Conservation (phyloP, 2,888 invertebrate species). For the Amblyteles armatorius region DNA sequence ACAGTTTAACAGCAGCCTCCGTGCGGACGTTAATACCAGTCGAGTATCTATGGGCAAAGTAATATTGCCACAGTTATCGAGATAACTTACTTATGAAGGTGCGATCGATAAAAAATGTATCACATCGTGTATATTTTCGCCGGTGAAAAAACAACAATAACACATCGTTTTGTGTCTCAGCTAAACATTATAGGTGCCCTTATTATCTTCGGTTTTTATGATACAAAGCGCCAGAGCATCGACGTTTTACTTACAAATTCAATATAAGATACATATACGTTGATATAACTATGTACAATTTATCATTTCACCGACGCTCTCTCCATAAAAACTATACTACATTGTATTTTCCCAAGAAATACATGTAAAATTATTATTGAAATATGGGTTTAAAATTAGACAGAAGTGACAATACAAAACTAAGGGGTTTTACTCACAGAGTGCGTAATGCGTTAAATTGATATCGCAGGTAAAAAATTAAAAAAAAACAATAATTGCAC, state of each 20-base stretch:
- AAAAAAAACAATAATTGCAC: conserved; percentile 79
- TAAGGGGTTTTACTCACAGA: conserved; percentile 63
- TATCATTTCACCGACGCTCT: conserved; percentile 54
- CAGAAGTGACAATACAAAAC: conserved; percentile 65
- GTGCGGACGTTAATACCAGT: conserved; percentile 68
- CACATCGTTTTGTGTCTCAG: conserved; percentile 8
- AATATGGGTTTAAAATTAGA: conserved; percentile 74
- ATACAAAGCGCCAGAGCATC: conserved; percentile 55
- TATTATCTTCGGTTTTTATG: conserved; percentile 27
- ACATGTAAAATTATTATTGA: conserved; percentile 73
- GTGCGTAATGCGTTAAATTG: conserved; percentile 58
- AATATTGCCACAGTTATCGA: conserved; percentile 55
- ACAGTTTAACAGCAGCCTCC: conserved; percentile 70
- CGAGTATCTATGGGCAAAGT: conserved; percentile 58
- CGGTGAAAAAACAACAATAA: conserved; percentile 65
- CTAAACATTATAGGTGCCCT: conserved; percentile 23
- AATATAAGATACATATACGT: conserved; percentile 56
- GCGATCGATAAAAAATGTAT: conserved; percentile 72
- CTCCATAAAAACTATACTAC: conserved; percentile 31
- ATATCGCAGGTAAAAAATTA: conserved; percentile 72
- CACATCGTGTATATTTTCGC: conserved; percentile 73
- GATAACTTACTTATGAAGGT: conserved; percentile 61
- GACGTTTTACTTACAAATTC: conserved; percentile 35
- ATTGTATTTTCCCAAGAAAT: conserved; percentile 34
- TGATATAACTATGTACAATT: conserved; percentile 65